Base-by-base conservation (phyloP, 2,113 vertebrate genomes). In the Erythrocercus mccallii region DNA sequence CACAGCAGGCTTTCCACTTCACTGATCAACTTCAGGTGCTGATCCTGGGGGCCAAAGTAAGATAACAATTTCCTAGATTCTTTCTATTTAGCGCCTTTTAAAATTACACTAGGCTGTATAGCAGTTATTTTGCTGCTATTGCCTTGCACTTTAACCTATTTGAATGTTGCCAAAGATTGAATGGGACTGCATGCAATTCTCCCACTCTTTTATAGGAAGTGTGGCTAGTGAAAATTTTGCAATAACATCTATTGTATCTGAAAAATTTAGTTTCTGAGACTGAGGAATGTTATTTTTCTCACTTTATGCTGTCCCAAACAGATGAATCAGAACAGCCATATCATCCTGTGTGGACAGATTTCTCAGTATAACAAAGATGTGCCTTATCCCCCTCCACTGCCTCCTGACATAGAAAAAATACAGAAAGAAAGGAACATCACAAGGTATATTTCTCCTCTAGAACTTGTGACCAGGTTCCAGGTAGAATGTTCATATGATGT, bases 301-400 rank as follows among this genome's bases (percentile, higher is more conserved):
- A 28, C 45, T 96, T 69, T 90, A 13, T 94, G 38, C 69, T 94
- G 76, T 97, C 71, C 90, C 53, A 72, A 97, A 95, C 90, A 98
- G 99, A 99, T 99, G 99, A 99, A 99, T 97, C 93, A 84, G 45
- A 95, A 98, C 47, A 97, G 99, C 86, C 99, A 99, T 71, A 98
- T 99, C 91, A 97, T 99, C 96, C 96, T 99, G 79, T 99, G 99
- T 86, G 99, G 99, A 69, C 99, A 99, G 56, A 99, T 99, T 92
- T 99, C 99, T 25, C 99, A 99, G 96, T 99, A 99, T 96, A 99
- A 99, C 97, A 99, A 98, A 96, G 99, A 99, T 20, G 98, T 99
- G 33, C 98, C 98, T n/a, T 99, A 99, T 90, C 99, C 99, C 86
- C 99, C 99, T 48, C 99, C 99, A 0, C 96, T 99, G 51, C 97